A percentile compares a stretch with the other conserved stretches of the same genome.
These are phyloP conservation scores for Lepidurus couesii DNA, from an alignment of 1,140 invertebrate species.

Conservation along the genomic window DNA sequence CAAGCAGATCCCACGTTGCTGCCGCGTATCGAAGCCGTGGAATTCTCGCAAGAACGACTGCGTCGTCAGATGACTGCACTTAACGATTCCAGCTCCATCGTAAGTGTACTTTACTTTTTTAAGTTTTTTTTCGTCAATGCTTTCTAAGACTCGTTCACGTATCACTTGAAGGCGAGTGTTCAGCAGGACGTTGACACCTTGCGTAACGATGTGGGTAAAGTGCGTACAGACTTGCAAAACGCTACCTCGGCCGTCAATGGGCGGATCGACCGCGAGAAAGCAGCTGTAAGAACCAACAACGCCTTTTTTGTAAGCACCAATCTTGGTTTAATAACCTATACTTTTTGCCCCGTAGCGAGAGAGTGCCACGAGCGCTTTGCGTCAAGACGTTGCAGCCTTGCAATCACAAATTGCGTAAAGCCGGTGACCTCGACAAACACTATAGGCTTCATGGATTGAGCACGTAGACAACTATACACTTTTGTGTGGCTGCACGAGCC, in stretches of 20 bases:
- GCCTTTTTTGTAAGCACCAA: not conserved
- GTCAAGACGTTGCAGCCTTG: not conserved
- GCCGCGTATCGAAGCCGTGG: not conserved
- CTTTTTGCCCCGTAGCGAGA: not conserved
- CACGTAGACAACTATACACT: not conserved
- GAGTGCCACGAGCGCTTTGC: constrained; percentile 16
- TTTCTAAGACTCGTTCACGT: no score
- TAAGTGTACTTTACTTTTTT: not conserved
- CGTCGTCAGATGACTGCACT: constrained; percentile 5
- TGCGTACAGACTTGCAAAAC: not conserved
- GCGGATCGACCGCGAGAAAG: constrained; percentile 1
- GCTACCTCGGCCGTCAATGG: not conserved
- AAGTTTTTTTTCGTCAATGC: not conserved
- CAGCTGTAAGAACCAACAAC: not conserved
- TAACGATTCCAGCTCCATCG: not conserved
- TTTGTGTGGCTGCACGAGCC: constrained; percentile 11
- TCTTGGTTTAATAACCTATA: not conserved
- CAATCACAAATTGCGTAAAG: not conserved
- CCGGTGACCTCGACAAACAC: not conserved
- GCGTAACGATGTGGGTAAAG: not conserved
- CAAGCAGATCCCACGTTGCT: not conserved
- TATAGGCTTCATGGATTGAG: not conserved
- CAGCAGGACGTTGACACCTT: not conserved
- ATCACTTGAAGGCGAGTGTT: not conserved
- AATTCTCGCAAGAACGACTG: not conserved